These are phyloP conservation scores for Hemibagrus guttatus DNA, from an alignment of 2,797 vertebrate genomes.

Conservation along the genomic window DNA sequence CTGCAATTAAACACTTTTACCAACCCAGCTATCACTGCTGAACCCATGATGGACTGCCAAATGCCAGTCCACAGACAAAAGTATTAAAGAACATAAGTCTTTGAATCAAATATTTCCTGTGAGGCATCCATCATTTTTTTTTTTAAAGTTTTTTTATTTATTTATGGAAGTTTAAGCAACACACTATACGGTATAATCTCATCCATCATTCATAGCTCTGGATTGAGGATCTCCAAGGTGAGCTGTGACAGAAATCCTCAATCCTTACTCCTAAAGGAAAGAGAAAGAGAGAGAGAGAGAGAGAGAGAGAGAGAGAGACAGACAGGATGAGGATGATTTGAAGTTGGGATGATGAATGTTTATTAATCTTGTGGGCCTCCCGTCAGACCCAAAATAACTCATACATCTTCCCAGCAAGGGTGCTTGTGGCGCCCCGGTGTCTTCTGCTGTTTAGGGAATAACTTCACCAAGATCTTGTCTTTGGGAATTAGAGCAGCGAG, in stretches of 20 bases:
- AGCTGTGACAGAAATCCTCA: constrained; percentile 46
- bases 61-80: neutral
- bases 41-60: constrained; percentile 8
- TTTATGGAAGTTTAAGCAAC: constrained; percentile 23
- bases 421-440: constrained; percentile 39
- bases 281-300: constrained; percentile 3
- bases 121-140: neutral
- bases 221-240: constrained; percentile 44
- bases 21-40: neutral
- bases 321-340: constrained; percentile 25
- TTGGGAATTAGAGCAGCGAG: constrained; percentile 37
- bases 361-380: constrained; percentile 59
- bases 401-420: constrained; percentile 49
- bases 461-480: constrained; percentile 39
- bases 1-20: neutral
- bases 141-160: neutral
- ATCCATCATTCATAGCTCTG: constrained; percentile 34
- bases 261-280: constrained; percentile 42
- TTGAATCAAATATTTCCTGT: neutral
- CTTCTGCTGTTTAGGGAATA: constrained; percentile 42
- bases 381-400: constrained; percentile 55
- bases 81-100: neutral
- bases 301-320: constrained; percentile 14
- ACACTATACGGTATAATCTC: constrained; percentile 14
- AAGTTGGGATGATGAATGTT: constrained; percentile 58